phyloP scores from a whole-genome alignment of 2,888 invertebrate species.

The Ichneumoninae sp. region DNA sequence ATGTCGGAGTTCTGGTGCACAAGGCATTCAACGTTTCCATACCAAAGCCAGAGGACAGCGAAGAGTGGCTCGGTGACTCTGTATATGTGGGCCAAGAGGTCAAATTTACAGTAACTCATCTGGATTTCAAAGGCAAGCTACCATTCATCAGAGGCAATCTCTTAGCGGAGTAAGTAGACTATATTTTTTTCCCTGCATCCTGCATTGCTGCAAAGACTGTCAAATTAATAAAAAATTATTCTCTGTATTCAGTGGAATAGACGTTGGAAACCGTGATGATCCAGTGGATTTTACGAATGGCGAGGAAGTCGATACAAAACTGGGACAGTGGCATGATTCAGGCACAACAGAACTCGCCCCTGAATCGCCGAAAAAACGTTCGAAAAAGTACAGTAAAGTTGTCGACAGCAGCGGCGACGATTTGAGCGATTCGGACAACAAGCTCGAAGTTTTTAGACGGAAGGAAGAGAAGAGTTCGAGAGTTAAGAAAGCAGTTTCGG shows the following conservation, averaged over 20 bases:
- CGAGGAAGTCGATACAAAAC: conserved; percentile 28
- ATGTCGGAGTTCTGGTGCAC: conserved; percentile 89
- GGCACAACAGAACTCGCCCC: conserved; percentile 37
- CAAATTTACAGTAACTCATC: conserved; percentile 86
- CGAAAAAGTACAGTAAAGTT: conserved; percentile 3
- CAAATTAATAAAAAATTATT: background rate
- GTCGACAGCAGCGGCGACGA: conserved; percentile 8
- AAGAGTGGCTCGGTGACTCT: conserved; percentile 87
- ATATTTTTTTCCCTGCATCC: background rate
- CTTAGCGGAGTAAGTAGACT: conserved; percentile 84
- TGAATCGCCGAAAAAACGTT: conserved; percentile 54
- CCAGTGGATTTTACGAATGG: background rate
- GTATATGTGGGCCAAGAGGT: conserved; percentile 88
- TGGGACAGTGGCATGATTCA: conserved; percentile 17
- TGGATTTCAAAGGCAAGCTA: conserved; percentile 87
- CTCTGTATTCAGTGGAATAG: background rate
- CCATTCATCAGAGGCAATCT: conserved; percentile 89
- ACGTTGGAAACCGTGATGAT: background rate
- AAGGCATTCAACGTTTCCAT: conserved; percentile 90
- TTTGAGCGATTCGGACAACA: conserved; percentile 7
- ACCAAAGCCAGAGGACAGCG: conserved; percentile 85
- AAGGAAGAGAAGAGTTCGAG: conserved; percentile 24
- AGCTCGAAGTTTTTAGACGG: background rate
- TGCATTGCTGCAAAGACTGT: background rate
- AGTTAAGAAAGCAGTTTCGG: conserved; percentile 3